phyloP scores from a whole-genome alignment of 2,113 vertebrate genomes.

The Anhinga rufa region DNA sequence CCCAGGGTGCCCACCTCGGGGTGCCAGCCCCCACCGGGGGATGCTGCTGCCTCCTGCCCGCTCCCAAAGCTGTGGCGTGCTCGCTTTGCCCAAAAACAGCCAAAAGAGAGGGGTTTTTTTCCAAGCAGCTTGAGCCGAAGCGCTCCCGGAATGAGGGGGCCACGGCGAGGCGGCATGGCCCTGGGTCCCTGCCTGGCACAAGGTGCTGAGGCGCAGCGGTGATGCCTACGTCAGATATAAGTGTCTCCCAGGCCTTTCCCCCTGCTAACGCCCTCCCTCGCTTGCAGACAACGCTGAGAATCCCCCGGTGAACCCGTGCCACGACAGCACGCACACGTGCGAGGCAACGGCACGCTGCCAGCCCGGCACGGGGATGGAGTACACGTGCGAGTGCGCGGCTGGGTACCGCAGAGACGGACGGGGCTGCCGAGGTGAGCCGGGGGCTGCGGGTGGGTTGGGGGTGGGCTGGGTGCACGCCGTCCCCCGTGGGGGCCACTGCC shows the following conservation, averaged over 20 bases:
- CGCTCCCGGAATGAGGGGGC: rapidly evolving
- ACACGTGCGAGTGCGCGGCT: constrained; percentile 81
- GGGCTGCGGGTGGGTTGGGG: rapidly evolving
- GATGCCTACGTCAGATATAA: rapidly evolving
- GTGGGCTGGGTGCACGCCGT: rapidly evolving
- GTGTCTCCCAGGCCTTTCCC: not conserved
- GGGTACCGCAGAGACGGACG: constrained; percentile 83
- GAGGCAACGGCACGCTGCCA: constrained; percentile 82
- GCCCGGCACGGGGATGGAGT: constrained; percentile 68
- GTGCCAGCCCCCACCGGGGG: rapidly evolving
- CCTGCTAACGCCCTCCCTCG: rapidly evolving
- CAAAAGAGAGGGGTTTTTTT: not conserved
- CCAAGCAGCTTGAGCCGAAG: not conserved
- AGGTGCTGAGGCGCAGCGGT: rapidly evolving
- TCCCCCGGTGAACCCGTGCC: constrained; percentile 80
- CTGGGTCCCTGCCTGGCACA: rapidly evolving
- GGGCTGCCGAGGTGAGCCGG: constrained; percentile 82
- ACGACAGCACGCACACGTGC: constrained; percentile 80
- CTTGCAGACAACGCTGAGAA: not conserved
- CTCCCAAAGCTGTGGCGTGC: rapidly evolving
- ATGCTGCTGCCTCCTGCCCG: rapidly evolving
- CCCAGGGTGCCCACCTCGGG: rapidly evolving
- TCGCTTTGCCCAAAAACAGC: not conserved
- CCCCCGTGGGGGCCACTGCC: rapidly evolving
- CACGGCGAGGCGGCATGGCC: rapidly evolving